A percentile compares a stretch with the other conserved stretches of the same genome.
Evolutionary conservation across 2,113 vertebrate genomes (phyloP).

Genomic region (Daphoenositta chrysoptera): DNA sequence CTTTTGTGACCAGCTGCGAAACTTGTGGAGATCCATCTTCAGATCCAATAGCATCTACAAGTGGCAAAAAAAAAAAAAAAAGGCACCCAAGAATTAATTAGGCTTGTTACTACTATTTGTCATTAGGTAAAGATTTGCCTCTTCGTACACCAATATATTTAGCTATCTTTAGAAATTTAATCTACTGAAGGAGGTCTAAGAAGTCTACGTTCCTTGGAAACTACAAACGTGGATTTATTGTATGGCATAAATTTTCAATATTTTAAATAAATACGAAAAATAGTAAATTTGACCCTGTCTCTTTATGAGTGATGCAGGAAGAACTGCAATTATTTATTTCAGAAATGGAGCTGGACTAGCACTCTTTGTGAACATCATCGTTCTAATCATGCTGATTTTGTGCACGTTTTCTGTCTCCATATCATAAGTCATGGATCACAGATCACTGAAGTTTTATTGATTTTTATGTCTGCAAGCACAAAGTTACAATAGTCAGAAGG

Average conservation of each 20-base stretch:
- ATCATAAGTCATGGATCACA: neutral
- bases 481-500: neutral
- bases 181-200: neutral
- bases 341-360: neutral
- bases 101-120: neutral
- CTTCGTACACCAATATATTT: neutral
- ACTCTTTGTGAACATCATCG: neutral
- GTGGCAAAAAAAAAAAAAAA: neutral
- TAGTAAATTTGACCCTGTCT: neutral
- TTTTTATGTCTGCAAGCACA: neutral
- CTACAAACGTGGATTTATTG: neutral
- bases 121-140: neutral
- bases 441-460: neutral
- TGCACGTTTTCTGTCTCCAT: neutral
- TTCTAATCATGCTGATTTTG: neutral
- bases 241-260: neutral
- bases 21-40: neutral
- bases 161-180: neutral
- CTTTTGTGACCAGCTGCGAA: conserved; percentile 12
- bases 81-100: neutral
- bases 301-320: neutral
- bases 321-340: neutral
- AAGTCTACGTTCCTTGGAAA: neutral
- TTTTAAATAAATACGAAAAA: neutral
- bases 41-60: neutral